Evolutionary conservation across 2,113 vertebrate genomes (phyloP).

Genomic region (Hippolais icterina): DNA sequence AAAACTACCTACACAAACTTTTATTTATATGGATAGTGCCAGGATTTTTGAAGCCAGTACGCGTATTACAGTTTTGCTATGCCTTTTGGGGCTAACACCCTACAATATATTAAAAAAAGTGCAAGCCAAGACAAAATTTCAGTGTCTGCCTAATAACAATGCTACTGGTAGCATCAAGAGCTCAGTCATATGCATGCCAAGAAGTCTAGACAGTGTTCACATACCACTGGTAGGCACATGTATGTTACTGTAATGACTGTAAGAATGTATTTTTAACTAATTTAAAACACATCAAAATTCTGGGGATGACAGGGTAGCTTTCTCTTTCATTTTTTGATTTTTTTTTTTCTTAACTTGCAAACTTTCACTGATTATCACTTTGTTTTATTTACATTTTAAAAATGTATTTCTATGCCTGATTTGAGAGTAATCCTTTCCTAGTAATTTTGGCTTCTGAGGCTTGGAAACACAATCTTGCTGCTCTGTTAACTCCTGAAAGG

Average conservation of each 20-base stretch:
- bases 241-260: not conserved
- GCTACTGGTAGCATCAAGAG: not conserved
- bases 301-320: not conserved
- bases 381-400: not conserved
- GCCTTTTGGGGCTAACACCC: not conserved
- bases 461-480: not conserved
- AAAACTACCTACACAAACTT: not conserved
- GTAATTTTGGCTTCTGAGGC: not conserved
- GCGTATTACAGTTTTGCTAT: not conserved
- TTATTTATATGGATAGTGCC: not conserved
- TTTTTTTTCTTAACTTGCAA: not conserved
- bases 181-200: not conserved
- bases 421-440: not conserved
- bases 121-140: not conserved
- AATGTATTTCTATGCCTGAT: not conserved
- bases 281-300: not conserved
- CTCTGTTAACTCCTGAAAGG: not conserved
- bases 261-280: not conserved
- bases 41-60: not conserved
- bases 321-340: not conserved
- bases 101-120: not conserved
- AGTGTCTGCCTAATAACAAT: not conserved
- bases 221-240: not conserved
- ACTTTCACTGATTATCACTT: not conserved
- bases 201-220: not conserved